A percentile compares a stretch with the other conserved stretches of the same genome.
Evolutionary conservation across 1,140 invertebrate genomes (phyloP).

Genomic region (Caenorhabditis brenneri): DNA sequence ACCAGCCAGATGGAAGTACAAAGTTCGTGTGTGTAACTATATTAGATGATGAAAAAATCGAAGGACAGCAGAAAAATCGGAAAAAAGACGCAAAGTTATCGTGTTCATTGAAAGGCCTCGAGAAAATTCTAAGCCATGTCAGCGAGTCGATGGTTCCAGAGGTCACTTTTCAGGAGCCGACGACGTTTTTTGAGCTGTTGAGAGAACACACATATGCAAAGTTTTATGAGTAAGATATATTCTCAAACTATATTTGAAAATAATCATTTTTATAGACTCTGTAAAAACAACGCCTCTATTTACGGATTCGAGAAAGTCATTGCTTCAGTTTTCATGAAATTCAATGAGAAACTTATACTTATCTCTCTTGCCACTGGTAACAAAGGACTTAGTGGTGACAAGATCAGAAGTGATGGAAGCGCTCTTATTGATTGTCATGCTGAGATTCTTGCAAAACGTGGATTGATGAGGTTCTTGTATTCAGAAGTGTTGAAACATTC

Average conservation of each 20-base stretch:
- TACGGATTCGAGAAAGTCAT: constrained; percentile 44
- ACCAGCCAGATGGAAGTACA: neutral
- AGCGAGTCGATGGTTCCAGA: neutral
- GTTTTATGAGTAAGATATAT: constrained; percentile 32
- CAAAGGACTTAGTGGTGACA: constrained; percentile 34
- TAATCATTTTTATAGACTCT: neutral
- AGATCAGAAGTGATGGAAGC: neutral
- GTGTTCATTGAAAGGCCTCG: neutral
- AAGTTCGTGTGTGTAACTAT: neutral
- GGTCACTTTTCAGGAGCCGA: neutral
- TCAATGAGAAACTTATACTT: neutral
- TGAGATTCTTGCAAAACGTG: constrained; percentile 47
- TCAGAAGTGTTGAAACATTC: neutral
- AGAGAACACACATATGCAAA: constrained; percentile 13
- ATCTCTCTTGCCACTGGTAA: constrained; percentile 47
- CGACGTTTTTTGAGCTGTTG: neutral
- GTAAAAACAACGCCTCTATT: neutral
- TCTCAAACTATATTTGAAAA: too few species aligned
- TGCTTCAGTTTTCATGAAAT: constrained; percentile 28
- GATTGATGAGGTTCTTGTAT: constrained; percentile 9
- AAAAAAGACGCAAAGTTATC: constrained; percentile 13
- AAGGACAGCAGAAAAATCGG: neutral
- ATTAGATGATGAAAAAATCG: neutral
- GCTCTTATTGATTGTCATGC: constrained; percentile 52
- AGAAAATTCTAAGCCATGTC: neutral